Percentiles rank a stretch among this genome's conserved stretches.
Conservation (phyloP, 35 echinoderm and acorn worm genomes). For the Eucidaris tribuloides region DNA sequence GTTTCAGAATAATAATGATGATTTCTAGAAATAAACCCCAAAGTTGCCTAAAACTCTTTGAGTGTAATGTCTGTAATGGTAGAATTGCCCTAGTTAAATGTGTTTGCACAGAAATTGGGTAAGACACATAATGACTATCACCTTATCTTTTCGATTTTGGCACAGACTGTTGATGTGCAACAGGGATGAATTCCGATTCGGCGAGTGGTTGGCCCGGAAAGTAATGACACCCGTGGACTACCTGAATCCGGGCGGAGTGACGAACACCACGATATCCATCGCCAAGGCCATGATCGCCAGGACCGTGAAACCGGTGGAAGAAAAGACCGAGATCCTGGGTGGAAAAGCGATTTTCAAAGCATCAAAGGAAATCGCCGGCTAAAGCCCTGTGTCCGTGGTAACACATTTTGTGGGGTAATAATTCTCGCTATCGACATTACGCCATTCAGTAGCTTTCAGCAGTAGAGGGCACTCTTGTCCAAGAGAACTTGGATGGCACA, state of each 20-base stretch:
- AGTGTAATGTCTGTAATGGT: not conserved
- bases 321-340: not conserved
- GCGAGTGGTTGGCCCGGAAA: conserved; percentile 41
- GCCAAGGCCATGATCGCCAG: conserved; percentile 68
- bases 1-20: too few relatives aligned
- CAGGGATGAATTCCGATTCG: conserved; percentile 38
- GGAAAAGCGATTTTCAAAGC: not conserved
- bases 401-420: too few relatives aligned
- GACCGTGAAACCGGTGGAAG: not conserved
- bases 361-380: not conserved
- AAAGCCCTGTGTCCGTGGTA: too few relatives aligned
- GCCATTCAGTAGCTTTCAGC: too few relatives aligned
- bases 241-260: conserved; percentile 34
- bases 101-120: too few relatives aligned
- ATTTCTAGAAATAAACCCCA: not conserved
- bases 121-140: too few relatives aligned
- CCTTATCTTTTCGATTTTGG: not conserved
- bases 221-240: conserved; percentile 47
- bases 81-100: not conserved
- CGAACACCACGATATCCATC: conserved; percentile 41
- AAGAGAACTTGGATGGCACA: too few relatives aligned
- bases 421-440: too few relatives aligned
- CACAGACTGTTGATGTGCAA: conserved; percentile 62
- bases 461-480: too few relatives aligned
- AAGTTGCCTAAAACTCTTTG: not conserved